Percentiles rank a stretch among this genome's conserved stretches.
Conservation (phyloP, 1,140 invertebrate genomes). For the Ips nitidus region DNA sequence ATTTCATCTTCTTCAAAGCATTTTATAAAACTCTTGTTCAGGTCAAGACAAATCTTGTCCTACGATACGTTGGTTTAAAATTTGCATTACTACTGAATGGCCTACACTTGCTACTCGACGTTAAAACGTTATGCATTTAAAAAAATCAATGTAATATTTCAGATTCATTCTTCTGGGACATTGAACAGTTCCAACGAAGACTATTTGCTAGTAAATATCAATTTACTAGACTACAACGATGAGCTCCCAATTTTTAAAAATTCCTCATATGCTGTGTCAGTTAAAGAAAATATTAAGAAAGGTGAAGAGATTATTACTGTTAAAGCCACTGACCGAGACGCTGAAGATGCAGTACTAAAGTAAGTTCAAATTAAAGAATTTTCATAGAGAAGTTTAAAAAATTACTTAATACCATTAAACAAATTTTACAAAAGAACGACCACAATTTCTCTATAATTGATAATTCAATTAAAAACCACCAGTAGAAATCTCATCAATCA, state of each 20-base stretch:
- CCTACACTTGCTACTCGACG: background rate
- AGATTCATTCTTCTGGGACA: constrained; percentile 56
- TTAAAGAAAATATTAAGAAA: constrained; percentile 55
- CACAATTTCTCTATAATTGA: too few relatives aligned
- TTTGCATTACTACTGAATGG: background rate
- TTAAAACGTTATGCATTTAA: background rate
- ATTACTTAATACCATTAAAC: too few relatives aligned
- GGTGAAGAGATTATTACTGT: constrained; percentile 52
- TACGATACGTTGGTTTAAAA: background rate
- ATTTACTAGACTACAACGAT: constrained; percentile 61
- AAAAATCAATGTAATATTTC: background rate
- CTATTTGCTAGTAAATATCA: constrained; percentile 52
- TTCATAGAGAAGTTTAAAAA: background rate
- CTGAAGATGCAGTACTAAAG: constrained; percentile 56
- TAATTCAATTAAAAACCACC: too few relatives aligned
- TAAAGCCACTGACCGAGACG: constrained; percentile 56
- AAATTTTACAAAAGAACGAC: too few relatives aligned
- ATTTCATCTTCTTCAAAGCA: too few relatives aligned
- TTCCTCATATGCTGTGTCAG: constrained; percentile 43
- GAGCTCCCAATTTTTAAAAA: constrained; percentile 58
- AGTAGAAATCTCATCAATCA: too few relatives aligned
- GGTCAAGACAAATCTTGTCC: too few relatives aligned
- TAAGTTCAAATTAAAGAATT: constrained; percentile 47
- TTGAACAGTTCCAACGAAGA: constrained; percentile 48
- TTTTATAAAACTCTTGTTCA: too few relatives aligned